These are phyloP conservation scores for Macrostomum lignano DNA, from an alignment of 1,140 invertebrate species.

Conservation along the genomic window DNA sequence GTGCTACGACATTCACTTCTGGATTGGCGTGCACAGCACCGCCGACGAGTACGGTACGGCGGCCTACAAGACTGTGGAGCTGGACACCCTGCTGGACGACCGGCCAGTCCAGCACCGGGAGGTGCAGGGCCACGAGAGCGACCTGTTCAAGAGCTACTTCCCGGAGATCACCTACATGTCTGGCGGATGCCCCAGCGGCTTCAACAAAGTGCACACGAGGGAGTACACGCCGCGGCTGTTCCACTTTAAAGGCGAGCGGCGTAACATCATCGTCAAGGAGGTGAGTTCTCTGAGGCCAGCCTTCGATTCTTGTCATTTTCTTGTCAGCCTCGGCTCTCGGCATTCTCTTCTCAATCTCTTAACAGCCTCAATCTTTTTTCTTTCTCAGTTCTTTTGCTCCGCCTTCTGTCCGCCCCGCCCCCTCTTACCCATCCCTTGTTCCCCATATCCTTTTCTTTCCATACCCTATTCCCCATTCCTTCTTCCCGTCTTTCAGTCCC, in stretches of 20 bases:
- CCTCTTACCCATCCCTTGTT: too few relatives aligned
- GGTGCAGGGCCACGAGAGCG: conserved; percentile 47
- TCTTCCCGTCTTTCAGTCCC: too few relatives aligned
- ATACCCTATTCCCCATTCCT: too few relatives aligned
- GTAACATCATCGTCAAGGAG: conserved; percentile 14
- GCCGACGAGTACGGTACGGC: conserved; percentile 46
- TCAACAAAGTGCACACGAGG: conserved; percentile 30
- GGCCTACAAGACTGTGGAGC: conserved; percentile 50
- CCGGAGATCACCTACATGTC: conserved; percentile 32
- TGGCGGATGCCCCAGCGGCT: conserved; percentile 34
- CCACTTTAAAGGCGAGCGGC: conserved; percentile 28
- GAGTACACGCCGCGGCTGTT: conserved; percentile 34
- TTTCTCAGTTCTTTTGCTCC: too few relatives aligned
- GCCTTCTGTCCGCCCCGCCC: too few relatives aligned
- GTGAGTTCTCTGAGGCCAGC: too few relatives aligned
- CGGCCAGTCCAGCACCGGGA: conserved; percentile 48
- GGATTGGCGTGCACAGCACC: conserved; percentile 10
- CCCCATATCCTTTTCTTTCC: too few relatives aligned
- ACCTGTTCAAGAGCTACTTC: conserved; percentile 41
- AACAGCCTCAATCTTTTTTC: too few relatives aligned
- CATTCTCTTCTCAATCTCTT: too few relatives aligned
- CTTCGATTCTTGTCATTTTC: too few relatives aligned
- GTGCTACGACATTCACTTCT: conserved; percentile 10
- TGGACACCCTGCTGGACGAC: conserved; percentile 46
- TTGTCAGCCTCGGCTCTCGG: too few relatives aligned